Evolutionary conservation across 1,140 invertebrate genomes (phyloP).

Genomic region (Hyles euphorbiae): DNA sequence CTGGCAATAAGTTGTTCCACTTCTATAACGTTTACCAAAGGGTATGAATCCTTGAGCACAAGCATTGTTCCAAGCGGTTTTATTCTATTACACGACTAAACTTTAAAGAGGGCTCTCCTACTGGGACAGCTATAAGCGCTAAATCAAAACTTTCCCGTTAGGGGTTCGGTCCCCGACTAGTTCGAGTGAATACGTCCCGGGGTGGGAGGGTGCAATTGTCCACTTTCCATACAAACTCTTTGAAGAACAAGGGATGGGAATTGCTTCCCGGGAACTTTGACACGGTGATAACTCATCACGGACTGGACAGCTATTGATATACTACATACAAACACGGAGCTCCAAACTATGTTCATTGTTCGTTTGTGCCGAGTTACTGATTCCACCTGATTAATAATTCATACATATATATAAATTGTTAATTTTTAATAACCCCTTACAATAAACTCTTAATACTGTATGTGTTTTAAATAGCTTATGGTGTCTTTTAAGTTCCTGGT

Average conservation of each 20-base stretch:
- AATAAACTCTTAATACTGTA: too few species aligned
- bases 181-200: constrained; percentile 44
- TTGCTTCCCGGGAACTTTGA: constrained; percentile 18
- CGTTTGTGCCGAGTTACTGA: too few species aligned
- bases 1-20: constrained; percentile 48
- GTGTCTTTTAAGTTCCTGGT: too few species aligned
- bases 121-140: constrained; percentile 68
- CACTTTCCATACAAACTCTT: constrained; percentile 37
- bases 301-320: constrained; percentile 9
- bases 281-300: constrained; percentile 18
- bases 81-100: constrained; percentile 69
- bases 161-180: constrained; percentile 40
- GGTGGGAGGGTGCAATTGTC: constrained; percentile 35
- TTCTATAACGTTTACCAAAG: constrained; percentile 45
- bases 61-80: constrained; percentile 63
- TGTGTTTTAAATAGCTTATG: too few species aligned
- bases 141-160: constrained; percentile 71
- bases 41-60: constrained; percentile 48
- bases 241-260: constrained; percentile 25
- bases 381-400: too few species aligned
- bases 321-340: too few species aligned
- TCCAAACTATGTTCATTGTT: too few species aligned
- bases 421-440: too few species aligned
- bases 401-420: too few species aligned
- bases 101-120: constrained; percentile 62